Conservation (phyloP, 1,140 invertebrate genomes). For the Charaxes varanes region DNA sequence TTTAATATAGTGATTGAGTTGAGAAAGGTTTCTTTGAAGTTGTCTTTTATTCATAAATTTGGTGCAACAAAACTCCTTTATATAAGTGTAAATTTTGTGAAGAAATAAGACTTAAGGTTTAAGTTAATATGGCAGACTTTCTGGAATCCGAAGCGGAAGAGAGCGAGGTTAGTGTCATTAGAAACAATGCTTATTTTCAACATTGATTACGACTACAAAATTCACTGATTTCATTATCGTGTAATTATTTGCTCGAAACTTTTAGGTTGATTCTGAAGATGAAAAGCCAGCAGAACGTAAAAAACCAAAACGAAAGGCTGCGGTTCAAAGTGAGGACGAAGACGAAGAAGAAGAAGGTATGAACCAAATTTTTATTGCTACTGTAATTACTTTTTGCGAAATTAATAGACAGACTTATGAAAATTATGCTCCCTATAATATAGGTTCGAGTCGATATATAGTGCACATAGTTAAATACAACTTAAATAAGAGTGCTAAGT, state of each 20-base stretch:
- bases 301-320: conserved; percentile 69
- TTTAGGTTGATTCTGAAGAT: conserved; percentile 67
- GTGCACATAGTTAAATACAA: no score
- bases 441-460: no score
- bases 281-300: conserved; percentile 58
- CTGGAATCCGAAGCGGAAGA: conserved; percentile 89
- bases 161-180: conserved; percentile 80
- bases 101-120: conserved; percentile 12
- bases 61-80: conserved; percentile 8
- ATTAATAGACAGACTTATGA: no score
- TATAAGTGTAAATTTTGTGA: conserved; percentile 13
- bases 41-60: conserved; percentile 19
- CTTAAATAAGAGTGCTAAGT: no score
- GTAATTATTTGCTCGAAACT: conserved; percentile 5
- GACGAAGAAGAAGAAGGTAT: conserved; percentile 75
- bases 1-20: no score
- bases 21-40: no score
- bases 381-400: no score
- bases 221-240: conserved; percentile 5
- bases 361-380: no score
- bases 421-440: no score
- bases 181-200: conserved; percentile 28
- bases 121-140: conserved; percentile 82
- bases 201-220: conserved; percentile 33
- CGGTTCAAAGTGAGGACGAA: conserved; percentile 71